Evolutionary conservation across 1,140 invertebrate genomes (phyloP), one percentile per base, ranked within the genome.

Genomic region (Psix sp.): DNA sequence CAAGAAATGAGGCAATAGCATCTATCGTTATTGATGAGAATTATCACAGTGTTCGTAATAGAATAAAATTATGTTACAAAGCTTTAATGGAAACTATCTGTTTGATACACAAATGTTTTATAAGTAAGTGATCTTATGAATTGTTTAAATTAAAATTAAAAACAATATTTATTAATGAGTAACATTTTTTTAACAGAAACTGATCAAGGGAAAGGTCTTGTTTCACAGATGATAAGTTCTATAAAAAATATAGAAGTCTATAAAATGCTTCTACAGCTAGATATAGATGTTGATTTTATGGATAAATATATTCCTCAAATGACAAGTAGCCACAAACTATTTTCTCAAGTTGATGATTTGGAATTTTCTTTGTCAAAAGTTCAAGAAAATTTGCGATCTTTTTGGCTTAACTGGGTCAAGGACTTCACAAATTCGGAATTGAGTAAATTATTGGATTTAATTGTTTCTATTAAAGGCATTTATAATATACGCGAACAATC

Each of bases 401-500:
- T 33, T 16, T 93, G 91, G 91, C 86, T 91, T 13, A 60, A 84
- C 0, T 90, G 90, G 87, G 88, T 91, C 6, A 85, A 89, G 46
- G 78, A 84, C 0, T 89, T 91, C 68, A 88, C 89, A 4, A 83
- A 79, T 13, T 77, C 71, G 0, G 89, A 90, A 57, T 82, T 92
- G 2, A 85, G 87, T 9, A 86, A 88, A 15, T 77, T 92, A 4
- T 80, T 93, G 1, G 83, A 90, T 51, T 87, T 91, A 21, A 87
- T 93, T 3, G 88, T 88, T n/a, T 90, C 89, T 36, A 88, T 92
- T 18, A 90, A 90, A 79, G 89, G 89, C 0, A 84, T 93, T 57
- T 90, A 92, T 60, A 90, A 90, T 33, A 90, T 93, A 48, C 87
- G 91, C 13, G 88, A 91, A 66, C 89, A 91, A 59, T 89, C 90